Percentiles rank a stretch among this genome's conserved stretches.
These are phyloP conservation scores for Nasua narica DNA, from an alignment of 2,797 vertebrate species.

Conservation along the genomic window DNA sequence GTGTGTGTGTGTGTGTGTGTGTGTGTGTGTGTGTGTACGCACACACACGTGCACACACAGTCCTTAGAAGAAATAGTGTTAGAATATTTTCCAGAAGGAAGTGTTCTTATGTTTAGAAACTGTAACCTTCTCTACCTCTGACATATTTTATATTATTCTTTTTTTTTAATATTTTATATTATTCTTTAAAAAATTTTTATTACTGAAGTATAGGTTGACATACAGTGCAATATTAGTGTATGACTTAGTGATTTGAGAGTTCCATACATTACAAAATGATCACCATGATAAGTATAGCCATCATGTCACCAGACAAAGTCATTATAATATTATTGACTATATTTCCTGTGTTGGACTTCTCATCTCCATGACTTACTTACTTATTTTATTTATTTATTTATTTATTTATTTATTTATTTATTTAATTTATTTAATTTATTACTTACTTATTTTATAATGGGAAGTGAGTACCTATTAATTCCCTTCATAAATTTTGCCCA, in stretches of 20 bases:
- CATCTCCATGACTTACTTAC: neutral
- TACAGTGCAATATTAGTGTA: neutral
- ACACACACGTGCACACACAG: fast-evolving
- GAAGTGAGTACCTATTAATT: neutral
- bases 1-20: neutral
- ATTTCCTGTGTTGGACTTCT: neutral
- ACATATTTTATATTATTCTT: neutral
- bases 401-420: too few relatives aligned
- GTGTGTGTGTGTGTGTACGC: neutral
- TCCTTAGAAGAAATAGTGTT: neutral
- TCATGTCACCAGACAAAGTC: neutral
- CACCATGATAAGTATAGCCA: neutral
- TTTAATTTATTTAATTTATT: too few relatives aligned
- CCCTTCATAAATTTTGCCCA: neutral
- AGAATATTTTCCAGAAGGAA: neutral
- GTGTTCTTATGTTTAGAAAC: neutral
- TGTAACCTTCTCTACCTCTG: neutral
- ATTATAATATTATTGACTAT: neutral
- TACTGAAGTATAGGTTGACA: neutral
- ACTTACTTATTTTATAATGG: neutral
- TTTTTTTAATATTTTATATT: neutral
- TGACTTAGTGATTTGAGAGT: neutral
- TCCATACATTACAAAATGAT: neutral
- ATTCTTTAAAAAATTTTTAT: neutral
- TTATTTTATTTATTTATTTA: too few relatives aligned